Conservation (phyloP, 2,113 vertebrate species). For the Fulmarus glacialis region DNA sequence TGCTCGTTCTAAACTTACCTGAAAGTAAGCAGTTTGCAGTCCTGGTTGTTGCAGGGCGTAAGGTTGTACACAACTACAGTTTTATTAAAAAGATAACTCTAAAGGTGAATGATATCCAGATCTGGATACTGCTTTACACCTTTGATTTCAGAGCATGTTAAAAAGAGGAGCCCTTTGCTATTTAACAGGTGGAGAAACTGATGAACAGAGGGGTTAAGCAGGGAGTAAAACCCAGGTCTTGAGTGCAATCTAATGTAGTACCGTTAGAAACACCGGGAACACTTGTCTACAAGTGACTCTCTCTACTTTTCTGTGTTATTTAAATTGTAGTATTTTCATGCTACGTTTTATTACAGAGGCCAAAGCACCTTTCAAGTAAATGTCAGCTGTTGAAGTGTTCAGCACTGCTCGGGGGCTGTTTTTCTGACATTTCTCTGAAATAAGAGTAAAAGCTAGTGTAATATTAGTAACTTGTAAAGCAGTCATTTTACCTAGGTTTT, state of each 20-base stretch:
- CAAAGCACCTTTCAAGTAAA: neutral
- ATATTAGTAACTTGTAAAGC: neutral
- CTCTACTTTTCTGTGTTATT: neutral
- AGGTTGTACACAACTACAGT: neutral
- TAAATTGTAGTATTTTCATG: neutral
- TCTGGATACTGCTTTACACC: neutral
- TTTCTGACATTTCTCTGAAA: neutral
- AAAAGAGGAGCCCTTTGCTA: neutral
- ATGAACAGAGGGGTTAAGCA: neutral
- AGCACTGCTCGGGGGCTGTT: neutral
- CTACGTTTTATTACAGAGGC: neutral
- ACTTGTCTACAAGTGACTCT: neutral
- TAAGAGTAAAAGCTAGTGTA: neutral
- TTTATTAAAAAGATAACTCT: neutral
- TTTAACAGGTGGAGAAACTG: neutral
- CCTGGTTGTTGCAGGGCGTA: neutral
- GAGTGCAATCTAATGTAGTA: neutral
- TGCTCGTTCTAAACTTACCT: neutral
- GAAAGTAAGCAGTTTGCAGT: neutral
- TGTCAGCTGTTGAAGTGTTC: neutral
- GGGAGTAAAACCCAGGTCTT: neutral
- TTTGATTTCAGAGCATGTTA: neutral
- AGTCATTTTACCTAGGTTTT: neutral
- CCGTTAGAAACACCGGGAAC: neutral
- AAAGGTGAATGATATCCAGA: neutral